Percentiles rank a stretch among this genome's conserved stretches.
phyloP scores from a whole-genome alignment of 2,113 vertebrate species.

The Lathamus discolor region DNA sequence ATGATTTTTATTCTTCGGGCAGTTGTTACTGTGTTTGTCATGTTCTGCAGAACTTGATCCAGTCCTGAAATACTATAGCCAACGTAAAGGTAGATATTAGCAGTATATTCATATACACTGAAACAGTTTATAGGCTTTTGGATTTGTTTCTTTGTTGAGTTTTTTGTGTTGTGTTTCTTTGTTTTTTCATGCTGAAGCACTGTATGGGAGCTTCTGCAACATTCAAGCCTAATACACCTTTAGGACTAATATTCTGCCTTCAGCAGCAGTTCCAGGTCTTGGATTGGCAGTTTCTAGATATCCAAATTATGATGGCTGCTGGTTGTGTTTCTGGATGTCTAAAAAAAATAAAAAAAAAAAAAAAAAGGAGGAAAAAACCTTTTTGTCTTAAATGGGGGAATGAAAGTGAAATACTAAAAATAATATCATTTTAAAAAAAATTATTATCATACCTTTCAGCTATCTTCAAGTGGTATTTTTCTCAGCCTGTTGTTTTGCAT shows the following conservation, averaged over 20 bases:
- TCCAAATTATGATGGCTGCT: background rate
- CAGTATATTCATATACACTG: background rate
- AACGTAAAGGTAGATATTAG: background rate
- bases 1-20: background rate
- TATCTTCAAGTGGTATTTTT: background rate
- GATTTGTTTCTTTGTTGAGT: background rate
- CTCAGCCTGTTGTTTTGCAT: background rate
- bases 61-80: background rate
- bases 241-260: background rate
- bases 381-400: background rate
- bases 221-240: background rate
- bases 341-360: background rate
- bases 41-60: background rate
- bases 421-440: background rate
- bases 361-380: accelerated
- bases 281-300: background rate
- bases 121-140: background rate
- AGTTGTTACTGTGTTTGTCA: background rate
- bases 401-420: background rate
- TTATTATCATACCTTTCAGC: background rate
- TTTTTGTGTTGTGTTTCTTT: background rate
- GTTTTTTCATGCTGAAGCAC: background rate
- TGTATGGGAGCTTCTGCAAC: background rate
- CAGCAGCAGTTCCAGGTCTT: background rate
- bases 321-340: background rate